A percentile compares a stretch with the other conserved stretches of the same genome.
phyloP scores from a whole-genome alignment of 2,113 vertebrate genomes.

The Anguilla japonica region DNA sequence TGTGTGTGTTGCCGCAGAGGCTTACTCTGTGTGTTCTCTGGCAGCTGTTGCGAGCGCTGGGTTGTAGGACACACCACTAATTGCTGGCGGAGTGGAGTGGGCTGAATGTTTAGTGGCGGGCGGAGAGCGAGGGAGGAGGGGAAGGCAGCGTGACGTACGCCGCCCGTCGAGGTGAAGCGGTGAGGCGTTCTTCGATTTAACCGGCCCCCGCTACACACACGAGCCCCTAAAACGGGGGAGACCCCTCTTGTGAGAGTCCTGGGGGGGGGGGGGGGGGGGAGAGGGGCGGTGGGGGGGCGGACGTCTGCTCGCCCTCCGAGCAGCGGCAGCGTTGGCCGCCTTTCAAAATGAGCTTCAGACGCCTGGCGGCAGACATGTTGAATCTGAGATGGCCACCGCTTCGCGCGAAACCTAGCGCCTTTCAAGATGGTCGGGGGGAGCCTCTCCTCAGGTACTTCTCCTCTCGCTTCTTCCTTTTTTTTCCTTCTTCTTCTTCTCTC shows the following conservation, averaged over 20 bases:
- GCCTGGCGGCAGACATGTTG: constrained; percentile 62
- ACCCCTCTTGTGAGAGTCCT: constrained; percentile 16
- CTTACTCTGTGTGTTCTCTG: constrained; percentile 53
- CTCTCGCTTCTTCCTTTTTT: constrained; percentile 38
- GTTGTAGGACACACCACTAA: constrained; percentile 60
- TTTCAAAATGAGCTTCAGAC: constrained; percentile 66
- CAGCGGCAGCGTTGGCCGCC: constrained; percentile 59
- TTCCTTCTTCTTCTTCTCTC: background rate
- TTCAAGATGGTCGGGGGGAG: constrained; percentile 66
- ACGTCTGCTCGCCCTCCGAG: constrained; percentile 55
- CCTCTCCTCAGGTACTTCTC: constrained; percentile 70
- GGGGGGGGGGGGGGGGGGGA: constrained; percentile 14
- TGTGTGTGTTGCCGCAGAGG: constrained; percentile 27
- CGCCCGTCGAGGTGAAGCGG: constrained; percentile 58
- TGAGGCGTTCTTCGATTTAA: background rate
- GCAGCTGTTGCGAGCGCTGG: constrained; percentile 67
- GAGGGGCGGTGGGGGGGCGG: constrained; percentile 46
- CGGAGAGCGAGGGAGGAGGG: constrained; percentile 70
- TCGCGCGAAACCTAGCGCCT: constrained; percentile 63
- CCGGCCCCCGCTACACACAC: background rate
- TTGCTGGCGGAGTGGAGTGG: constrained; percentile 66
- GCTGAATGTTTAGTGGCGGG: constrained; percentile 68
- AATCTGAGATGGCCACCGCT: constrained; percentile 61
- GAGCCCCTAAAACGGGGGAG: constrained; percentile 42
- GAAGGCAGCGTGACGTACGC: constrained; percentile 49